Percentiles rank a stretch among this genome's conserved stretches.
Conservation (phyloP, 2,113 vertebrate genomes). For the Carlito syrichta region DNA sequence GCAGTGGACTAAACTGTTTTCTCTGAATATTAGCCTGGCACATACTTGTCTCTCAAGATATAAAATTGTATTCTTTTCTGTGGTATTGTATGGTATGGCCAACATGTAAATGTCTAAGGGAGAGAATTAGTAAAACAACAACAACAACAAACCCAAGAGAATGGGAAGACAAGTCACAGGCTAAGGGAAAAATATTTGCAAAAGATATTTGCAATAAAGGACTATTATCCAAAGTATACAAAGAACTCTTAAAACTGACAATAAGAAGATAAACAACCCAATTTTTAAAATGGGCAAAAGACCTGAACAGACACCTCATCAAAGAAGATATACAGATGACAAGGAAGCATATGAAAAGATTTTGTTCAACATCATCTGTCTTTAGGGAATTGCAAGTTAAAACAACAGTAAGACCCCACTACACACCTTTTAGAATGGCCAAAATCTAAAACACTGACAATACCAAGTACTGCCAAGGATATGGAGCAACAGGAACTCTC, state of each 20-base stretch:
- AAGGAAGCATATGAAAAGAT: too few relatives aligned
- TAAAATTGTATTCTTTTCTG: neutral
- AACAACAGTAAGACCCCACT: neutral
- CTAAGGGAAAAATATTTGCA: neutral
- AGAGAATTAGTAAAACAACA: neutral
- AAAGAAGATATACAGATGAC: too few relatives aligned
- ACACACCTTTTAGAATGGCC: neutral
- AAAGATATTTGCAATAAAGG: neutral
- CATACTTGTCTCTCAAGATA: neutral
- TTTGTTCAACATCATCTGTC: neutral
- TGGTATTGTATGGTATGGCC: neutral
- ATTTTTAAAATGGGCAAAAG: conserved; percentile 2
- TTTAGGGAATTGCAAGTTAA: neutral
- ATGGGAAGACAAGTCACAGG: neutral
- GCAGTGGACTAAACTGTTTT: neutral
- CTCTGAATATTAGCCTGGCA: neutral
- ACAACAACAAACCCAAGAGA: neutral
- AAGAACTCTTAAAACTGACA: too few relatives aligned
- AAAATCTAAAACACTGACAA: too few relatives aligned
- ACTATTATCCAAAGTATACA: neutral
- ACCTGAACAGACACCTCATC: neutral
- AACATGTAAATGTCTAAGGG: neutral
- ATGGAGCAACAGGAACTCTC: too few relatives aligned
- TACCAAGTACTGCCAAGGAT: too few relatives aligned
- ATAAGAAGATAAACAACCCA: neutral